Conservation (phyloP, 2,888 invertebrate genomes). For the Ornithoptera priamus region DNA sequence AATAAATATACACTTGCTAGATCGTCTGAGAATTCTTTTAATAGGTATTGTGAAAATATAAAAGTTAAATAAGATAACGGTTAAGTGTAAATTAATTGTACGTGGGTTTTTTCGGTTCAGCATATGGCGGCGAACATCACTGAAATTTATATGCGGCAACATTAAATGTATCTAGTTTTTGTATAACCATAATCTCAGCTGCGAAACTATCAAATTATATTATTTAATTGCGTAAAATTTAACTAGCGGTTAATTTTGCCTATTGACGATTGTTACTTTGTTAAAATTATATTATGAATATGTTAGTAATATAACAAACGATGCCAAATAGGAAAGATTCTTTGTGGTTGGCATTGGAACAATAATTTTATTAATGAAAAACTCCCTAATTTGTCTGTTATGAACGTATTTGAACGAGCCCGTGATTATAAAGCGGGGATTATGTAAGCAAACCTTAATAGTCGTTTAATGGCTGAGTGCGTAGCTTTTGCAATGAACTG, state of each 20-base stretch:
- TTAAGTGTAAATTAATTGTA: background rate
- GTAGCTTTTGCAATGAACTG: slow-evolving; percentile 26
- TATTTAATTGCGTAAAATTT: too few species aligned
- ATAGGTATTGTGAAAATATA: too few species aligned
- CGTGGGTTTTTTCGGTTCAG: slow-evolving; percentile 2
- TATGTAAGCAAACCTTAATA: slow-evolving; percentile 27
- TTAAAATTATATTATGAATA: background rate
- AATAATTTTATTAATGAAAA: slow-evolving; percentile 8
- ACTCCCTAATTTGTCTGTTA: slow-evolving; percentile 19
- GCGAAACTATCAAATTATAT: too few species aligned
- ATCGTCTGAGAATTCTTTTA: too few species aligned
- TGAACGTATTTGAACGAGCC: slow-evolving; percentile 16
- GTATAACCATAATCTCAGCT: too few species aligned
- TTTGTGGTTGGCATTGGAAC: slow-evolving; percentile 9
- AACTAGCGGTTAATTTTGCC: too few species aligned
- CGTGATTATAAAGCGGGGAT: slow-evolving; percentile 20
- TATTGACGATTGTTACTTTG: too few species aligned
- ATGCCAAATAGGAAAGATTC: background rate
- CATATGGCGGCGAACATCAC: too few species aligned
- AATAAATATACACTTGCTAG: too few species aligned
- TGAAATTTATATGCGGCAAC: too few species aligned
- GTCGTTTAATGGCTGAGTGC: slow-evolving; percentile 29
- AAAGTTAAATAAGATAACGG: background rate
- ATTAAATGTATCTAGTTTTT: too few species aligned
- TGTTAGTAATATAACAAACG: background rate